Evolutionary conservation across 2,888 invertebrate species (phyloP), one percentile per base, ranked within the genome.

Genomic region (Cosmorhoe ocellata): DNA sequence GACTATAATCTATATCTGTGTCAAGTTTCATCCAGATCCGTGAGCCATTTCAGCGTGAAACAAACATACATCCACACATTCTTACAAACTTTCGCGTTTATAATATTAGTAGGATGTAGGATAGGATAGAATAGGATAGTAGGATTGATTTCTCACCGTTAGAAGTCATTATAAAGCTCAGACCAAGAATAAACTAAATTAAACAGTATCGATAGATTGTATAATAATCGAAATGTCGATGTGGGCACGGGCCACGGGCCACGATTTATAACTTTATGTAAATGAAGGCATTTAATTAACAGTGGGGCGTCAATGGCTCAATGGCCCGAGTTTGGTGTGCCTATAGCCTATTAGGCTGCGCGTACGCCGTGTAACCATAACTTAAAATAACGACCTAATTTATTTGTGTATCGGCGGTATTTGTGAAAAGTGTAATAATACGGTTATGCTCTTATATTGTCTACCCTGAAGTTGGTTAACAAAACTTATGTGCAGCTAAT

Each of bases 331-430:
- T 18, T 27, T 33, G 32, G 58, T 37, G 47, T 41, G 51, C 28
- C 38, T 47, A 49, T 37, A 40, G 41, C 24, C 39, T 53, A 40
- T 47, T 49, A 33, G 47, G 1, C 45, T 41, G 54, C 34, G 49
- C 53, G 43, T 38, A 63, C 58, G 46, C 55, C 56, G 58, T 53
- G 58, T 59, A 54, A 41, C 58, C 60, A 69, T 71, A 58, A 69
- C 42, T 71, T 66, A 63, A 42, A 56, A 46, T 68, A 71, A 71
- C 66, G 61, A 69, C 58, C 64, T 64, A 69, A 71, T 71, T 68
- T 71, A 71, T 73, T 57, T 58, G 48, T 57, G 31, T 52, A 59
- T 43, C 51, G 53, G 51, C 47, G 45, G 43, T 32, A 45, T 26
- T 37, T 26, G 22, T 18, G 28, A 12, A 43, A 44, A 1, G 22